Evolutionary conservation across 2,797 vertebrate genomes (phyloP), one percentile per base, ranked within the genome.

Genomic region (Falco biarmicus): DNA sequence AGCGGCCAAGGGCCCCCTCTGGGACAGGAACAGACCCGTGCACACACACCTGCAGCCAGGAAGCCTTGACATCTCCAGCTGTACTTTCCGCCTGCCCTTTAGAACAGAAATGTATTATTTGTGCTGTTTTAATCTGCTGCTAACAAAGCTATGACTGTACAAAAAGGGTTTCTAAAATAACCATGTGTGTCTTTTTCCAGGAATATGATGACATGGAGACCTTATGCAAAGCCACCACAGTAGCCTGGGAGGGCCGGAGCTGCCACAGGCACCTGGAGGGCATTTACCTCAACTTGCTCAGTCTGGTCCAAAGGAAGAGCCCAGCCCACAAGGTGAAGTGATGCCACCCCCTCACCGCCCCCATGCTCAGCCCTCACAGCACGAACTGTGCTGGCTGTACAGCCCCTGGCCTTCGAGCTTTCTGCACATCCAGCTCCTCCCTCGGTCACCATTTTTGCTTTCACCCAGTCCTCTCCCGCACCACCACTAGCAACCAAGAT

Each of bases 161-260:
- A 7, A 13, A 13, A 25, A 14, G 25, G 6, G 17, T 29, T 45
- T 57, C 31, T 66, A 1, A 32, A 28, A 25, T 8, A 37, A 14
- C 22, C 15, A 4, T 1, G 0, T 1, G 0, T 1, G 8, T 65
- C 77, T 69, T 79, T 65, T 87, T 86, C 69, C 93, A 92, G 98
- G 66, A 45, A 54, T 34, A 10, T 2, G 5, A 69, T 0, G 65
- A 65, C 3, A 16, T 0, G 1, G 83, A 97, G 60, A 61, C 43
- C 29, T 45, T 98, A 3, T 98, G 98, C 94, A 79, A 68, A 90
- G 97, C 96, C 17, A 24, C 32, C 6, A 45, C 15, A 0, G 83
- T 91, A 5, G 29, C 84, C 2, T 2, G 0, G 71, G 32, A 89
- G 20, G 0, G 22, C 34, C 39, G n/a, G 39, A 32, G 16, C 64